Base-by-base conservation (phyloP, 2,888 invertebrate species). In the Ormyrus thymus region DNA sequence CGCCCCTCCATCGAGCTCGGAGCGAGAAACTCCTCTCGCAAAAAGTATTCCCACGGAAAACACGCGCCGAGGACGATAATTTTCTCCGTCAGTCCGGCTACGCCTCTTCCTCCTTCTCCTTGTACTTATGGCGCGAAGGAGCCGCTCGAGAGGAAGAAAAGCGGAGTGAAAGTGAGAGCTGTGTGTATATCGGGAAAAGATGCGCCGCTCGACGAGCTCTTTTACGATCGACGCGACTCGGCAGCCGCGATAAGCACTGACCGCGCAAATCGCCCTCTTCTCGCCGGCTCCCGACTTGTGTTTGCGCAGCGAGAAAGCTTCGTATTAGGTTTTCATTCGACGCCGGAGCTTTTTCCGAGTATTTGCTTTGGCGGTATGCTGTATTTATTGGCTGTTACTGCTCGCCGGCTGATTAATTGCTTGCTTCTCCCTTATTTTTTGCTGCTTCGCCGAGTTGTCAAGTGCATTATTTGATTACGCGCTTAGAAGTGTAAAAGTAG, bases 41-140 rank as follows among this genome's bases (percentile, higher is more conserved):
- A 50, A 70, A 50, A 58, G 58, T n/a, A 61, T 6, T 29, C 29
- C 46, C 58, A 10, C 9, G n/a, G 69, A 59, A 11, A 45, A 72
- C 46, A 29, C 29, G 4, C 4, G 4, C 29, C 29, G 55, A 53
- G 15, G 43, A 50, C 65, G 58, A 74, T 74, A 74, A 74, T 74
- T 58, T 74, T 66, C 58, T 45, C 48, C 45, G 72, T 64, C 64
- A 71, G 46, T 50, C 29, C 29, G 45, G 74, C 58, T 58, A 74
- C 74, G 74, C 66, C 74, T 11, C 51, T 50, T 66, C 9, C 51
- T 53, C 13, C 62, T 45, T 62, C 6, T 8, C 59, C 43, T 29
- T 29, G 29, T 29, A 29, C 29, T 29, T 29, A 45, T 7, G 69
- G 58, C 9, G 51, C 10, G 58, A 71, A 61, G 59, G 43, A 53